These are phyloP conservation scores for Apocrypta bakeri DNA, from an alignment of 1,140 invertebrate species.

Conservation along the genomic window DNA sequence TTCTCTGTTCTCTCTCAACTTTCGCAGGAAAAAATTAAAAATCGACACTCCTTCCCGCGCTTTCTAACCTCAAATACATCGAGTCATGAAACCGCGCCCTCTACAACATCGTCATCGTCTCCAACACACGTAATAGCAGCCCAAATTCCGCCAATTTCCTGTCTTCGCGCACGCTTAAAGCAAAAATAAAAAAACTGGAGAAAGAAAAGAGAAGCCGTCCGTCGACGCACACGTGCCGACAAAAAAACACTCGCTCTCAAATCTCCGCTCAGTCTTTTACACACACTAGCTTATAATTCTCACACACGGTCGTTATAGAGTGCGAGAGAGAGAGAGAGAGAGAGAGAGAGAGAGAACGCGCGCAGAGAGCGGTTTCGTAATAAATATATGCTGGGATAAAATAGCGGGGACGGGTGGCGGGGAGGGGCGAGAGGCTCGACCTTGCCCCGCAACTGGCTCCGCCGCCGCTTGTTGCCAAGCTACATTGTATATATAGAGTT, in stretches of 20 bases:
- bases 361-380: conserved; percentile 62
- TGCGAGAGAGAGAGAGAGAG: neutral
- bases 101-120: neutral
- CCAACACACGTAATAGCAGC: neutral
- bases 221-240: neutral
- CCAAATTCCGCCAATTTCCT: neutral
- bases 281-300: neutral
- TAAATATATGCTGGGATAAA: conserved; percentile 71
- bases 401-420: conserved; percentile 57
- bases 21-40: neutral
- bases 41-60: neutral
- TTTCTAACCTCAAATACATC: neutral
- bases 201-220: neutral
- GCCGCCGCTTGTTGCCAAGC: conserved; percentile 70
- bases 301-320: neutral
- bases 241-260: neutral
- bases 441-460: conserved; percentile 69
- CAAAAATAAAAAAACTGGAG: too few species aligned
- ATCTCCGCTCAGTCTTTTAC: neutral
- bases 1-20: too few species aligned
- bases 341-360: neutral
- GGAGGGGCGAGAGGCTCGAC: conserved; percentile 66
- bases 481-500: conserved; percentile 68
- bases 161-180: neutral
- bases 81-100: neutral